These are phyloP conservation scores for Eretmodus cyanostictus DNA, from an alignment of 2,113 vertebrate species.

Conservation along the genomic window DNA sequence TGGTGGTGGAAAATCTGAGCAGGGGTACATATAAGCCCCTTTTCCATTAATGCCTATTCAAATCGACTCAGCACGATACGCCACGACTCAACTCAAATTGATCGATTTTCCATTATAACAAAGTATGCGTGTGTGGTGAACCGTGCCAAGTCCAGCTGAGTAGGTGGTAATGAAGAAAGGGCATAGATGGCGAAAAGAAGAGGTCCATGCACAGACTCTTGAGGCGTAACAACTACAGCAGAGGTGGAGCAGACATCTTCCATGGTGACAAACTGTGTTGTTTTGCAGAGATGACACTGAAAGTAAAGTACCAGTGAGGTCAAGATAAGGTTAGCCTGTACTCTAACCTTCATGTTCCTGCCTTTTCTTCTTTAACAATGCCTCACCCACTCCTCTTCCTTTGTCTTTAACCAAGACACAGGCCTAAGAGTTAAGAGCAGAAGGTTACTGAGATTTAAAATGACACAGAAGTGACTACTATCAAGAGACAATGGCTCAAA, in stretches of 20 bases:
- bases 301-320: neutral
- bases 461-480: neutral
- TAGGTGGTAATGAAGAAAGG: neutral
- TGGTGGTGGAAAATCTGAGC: neutral
- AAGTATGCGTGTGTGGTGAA: neutral
- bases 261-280: neutral
- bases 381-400: neutral
- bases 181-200: neutral
- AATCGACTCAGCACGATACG: fast-evolving
- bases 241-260: neutral
- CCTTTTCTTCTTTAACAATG: neutral
- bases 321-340: neutral
- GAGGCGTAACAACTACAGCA: neutral
- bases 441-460: neutral
- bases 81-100: neutral
- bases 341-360: neutral
- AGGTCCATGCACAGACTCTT: neutral
- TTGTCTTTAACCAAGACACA: neutral
- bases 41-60: neutral
- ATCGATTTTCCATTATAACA: neutral
- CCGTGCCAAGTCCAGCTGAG: neutral
- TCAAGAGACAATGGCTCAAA: fast-evolving
- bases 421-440: neutral
- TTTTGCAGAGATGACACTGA: neutral
- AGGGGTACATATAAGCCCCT: neutral